Evolutionary conservation across 2,888 invertebrate species (phyloP), one percentile per base, ranked within the genome.

Genomic region (Tachystola acroxantha): DNA sequence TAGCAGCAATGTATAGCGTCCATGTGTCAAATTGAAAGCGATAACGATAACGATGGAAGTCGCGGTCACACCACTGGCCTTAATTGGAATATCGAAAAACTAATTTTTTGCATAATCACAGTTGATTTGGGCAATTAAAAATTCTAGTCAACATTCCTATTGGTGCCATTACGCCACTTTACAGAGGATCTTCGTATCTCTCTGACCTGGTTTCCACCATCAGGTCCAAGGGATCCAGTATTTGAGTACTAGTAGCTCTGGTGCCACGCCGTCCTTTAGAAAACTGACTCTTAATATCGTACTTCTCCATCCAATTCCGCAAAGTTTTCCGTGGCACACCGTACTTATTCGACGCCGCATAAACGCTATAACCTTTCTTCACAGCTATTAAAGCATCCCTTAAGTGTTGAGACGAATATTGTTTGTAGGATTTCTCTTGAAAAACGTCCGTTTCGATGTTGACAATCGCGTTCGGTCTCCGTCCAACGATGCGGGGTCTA

Each of bases 291-390:
- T 88, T 86, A 20, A 88, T 88, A 51, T 88, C 86, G 42, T 88
- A 88, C 39, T 89, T 87, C 35, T 88, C 88, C 88, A 89, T 89
- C 86, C 89, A 89, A 58, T 88, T 89, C 36, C 89, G 56, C 13
- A 89, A 59, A 16, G 89, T 89, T 39, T 89, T 89, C 54, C 88
- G 68, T 1, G 88, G 88, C 13, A 89, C 88, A 0, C 88, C 88
- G 42, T 78, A 89, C 27, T 88, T 87, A 40, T 88, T 88, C 0
- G 89, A 88, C 0, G 89, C 89, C 0, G 88, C 88, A 41, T 89
- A 88, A 0, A 89, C 89, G 14, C 88, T 88, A 38, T 86, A 84
- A 0, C 88, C 89, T 48, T 81, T 81, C 45, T 88, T 88, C 0
- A 88, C 88, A 0, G 87, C 87, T 26, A 88, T 85, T 1, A 88